Percentiles rank a stretch among this genome's conserved stretches.
phyloP scores from a whole-genome alignment of 2,888 invertebrate species.

The Pelosia muscerda region DNA sequence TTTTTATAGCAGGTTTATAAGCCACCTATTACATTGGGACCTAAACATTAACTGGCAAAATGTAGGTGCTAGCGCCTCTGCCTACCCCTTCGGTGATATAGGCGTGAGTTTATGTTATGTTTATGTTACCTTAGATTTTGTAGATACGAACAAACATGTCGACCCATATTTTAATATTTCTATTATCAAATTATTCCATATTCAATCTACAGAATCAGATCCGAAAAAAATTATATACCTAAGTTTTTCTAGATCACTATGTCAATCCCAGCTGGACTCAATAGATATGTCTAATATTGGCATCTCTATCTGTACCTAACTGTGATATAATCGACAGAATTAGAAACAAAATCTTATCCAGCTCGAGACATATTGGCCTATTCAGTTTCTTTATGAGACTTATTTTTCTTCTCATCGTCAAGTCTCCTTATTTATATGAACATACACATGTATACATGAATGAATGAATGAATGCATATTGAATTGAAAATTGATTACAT shows the following conservation, averaged over 20 bases:
- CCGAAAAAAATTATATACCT: conserved; percentile 1
- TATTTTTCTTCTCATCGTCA: conserved; percentile 2
- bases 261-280: conserved; percentile 57
- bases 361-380: conserved; percentile 20
- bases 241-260: conserved; percentile 44
- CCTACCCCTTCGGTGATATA: no score
- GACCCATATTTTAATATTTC: neutral
- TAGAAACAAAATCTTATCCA: conserved; percentile 61
- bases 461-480: no score
- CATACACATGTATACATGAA: no score
- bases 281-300: conserved; percentile 61
- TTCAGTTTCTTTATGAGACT: neutral
- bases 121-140: neutral
- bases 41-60: no score
- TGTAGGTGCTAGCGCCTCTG: no score
- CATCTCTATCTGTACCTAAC: conserved; percentile 52
- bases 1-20: no score
- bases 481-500: no score
- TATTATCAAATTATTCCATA: neutral
- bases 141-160: neutral
- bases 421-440: neutral
- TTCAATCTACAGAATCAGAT: neutral
- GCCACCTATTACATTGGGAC: no score
- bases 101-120: no score
- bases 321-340: conserved; percentile 69